These are phyloP conservation scores for Teleogryllus oceanicus DNA, from an alignment of 2,888 invertebrate species.

Conservation along the genomic window DNA sequence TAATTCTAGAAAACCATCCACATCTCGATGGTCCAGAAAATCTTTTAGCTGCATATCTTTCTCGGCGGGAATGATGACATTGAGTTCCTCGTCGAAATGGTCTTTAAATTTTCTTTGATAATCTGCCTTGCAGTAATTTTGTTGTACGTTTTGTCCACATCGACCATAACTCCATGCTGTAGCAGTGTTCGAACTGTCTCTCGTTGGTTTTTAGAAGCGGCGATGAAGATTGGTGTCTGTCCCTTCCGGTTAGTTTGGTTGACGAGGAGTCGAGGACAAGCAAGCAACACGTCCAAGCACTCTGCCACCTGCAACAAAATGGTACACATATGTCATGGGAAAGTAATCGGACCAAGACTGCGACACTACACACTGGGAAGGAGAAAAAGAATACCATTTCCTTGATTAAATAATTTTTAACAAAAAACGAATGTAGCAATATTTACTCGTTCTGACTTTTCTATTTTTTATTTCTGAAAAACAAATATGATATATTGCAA, in stretches of 20 bases:
- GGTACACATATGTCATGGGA: too few species aligned
- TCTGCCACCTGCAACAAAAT: background rate
- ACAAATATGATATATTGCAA: too few species aligned
- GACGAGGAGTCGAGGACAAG: background rate
- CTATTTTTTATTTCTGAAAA: too few species aligned
- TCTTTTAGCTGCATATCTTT: constrained; percentile 4
- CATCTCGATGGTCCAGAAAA: constrained; percentile 27
- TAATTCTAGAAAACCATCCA: constrained; percentile 21
- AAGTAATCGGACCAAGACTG: too few species aligned
- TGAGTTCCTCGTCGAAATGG: background rate
- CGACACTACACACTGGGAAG: too few species aligned
- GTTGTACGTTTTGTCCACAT: background rate
- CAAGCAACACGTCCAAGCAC: background rate
- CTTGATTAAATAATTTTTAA: too few species aligned
- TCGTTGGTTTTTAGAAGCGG: background rate
- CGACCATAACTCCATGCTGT: background rate
- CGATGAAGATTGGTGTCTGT: background rate
- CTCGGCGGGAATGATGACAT: background rate
- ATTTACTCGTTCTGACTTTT: too few species aligned
- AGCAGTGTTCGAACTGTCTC: background rate
- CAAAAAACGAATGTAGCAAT: too few species aligned
- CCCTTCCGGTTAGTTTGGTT: background rate
- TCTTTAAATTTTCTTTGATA: background rate
- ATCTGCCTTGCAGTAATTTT: background rate
- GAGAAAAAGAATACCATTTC: too few species aligned